Percentiles rank a stretch among this genome's conserved stretches.
Conservation (phyloP, 2,113 vertebrate species). For the Ptilonorhynchus violaceus region DNA sequence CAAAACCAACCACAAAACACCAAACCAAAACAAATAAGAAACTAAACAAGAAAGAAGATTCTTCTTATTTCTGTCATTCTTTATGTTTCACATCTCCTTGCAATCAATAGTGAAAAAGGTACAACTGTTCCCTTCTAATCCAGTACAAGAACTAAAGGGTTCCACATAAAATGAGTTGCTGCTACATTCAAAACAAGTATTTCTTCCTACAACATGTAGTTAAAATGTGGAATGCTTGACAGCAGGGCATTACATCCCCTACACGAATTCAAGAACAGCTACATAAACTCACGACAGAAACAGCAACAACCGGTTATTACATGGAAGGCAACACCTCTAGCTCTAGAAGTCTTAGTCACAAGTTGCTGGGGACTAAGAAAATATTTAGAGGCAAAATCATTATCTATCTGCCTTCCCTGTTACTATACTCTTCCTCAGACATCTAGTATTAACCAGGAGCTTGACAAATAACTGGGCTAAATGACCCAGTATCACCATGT, state of each 20-base stretch:
- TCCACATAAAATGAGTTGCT: neutral
- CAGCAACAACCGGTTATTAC: neutral
- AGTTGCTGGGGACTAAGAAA: neutral
- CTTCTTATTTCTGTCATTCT: neutral
- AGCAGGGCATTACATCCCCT: neutral
- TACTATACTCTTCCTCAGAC: neutral
- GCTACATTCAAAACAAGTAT: rapidly evolving
- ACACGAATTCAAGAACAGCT: neutral
- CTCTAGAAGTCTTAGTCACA: neutral
- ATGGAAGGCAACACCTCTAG: neutral
- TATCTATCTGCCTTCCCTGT: neutral
- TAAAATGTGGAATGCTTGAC: neutral
- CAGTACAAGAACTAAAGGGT: neutral
- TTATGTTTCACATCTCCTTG: neutral
- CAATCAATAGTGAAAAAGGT: neutral
- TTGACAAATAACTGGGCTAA: neutral
- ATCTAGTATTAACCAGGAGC: neutral
- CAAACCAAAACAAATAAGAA: neutral
- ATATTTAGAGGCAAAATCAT: neutral
- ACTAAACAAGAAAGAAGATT: neutral
- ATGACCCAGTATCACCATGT: neutral
- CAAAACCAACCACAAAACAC: neutral
- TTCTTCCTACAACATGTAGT: neutral
- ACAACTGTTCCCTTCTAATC: neutral
- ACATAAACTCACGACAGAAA: neutral